phyloP scores from a whole-genome alignment of 2,797 vertebrate genomes.

The Chrysolophus pictus region DNA sequence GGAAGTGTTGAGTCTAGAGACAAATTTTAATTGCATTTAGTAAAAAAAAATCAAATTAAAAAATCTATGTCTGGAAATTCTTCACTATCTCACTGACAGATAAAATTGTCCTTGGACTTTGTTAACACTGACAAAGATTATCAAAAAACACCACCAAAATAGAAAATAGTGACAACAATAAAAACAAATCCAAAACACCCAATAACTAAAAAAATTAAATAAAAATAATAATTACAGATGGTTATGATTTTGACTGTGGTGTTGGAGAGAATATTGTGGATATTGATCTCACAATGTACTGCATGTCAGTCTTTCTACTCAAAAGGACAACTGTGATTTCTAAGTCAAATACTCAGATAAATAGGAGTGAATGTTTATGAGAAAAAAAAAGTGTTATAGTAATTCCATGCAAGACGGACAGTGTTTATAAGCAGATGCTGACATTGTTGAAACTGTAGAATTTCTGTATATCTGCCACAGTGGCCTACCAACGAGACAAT shows the following conservation, averaged over 20 bases:
- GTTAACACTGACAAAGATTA: not conserved
- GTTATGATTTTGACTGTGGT: not conserved
- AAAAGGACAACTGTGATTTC: not conserved
- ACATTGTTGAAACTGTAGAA: not conserved
- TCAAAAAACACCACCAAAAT: not conserved
- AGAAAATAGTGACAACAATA: not conserved
- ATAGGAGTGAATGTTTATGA: not conserved
- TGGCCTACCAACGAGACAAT: not conserved
- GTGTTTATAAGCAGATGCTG: not conserved
- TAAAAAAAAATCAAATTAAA: not conserved
- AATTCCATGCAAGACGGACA: not conserved
- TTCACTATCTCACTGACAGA: not conserved
- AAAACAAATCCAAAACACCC: not conserved
- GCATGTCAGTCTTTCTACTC: not conserved
- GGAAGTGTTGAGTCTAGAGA: not conserved
- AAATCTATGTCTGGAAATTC: not conserved
- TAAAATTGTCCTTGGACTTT: slow-evolving; percentile 7
- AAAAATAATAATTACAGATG: not conserved
- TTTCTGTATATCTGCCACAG: not conserved
- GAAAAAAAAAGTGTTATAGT: not conserved
- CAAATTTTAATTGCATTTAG: not conserved
- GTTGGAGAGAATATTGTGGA: not conserved
- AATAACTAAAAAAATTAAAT: not conserved
- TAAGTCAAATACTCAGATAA: not conserved
- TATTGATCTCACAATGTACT: not conserved